Base-by-base conservation (phyloP, 2,888 invertebrate species). In the Notodonta ziczac region DNA sequence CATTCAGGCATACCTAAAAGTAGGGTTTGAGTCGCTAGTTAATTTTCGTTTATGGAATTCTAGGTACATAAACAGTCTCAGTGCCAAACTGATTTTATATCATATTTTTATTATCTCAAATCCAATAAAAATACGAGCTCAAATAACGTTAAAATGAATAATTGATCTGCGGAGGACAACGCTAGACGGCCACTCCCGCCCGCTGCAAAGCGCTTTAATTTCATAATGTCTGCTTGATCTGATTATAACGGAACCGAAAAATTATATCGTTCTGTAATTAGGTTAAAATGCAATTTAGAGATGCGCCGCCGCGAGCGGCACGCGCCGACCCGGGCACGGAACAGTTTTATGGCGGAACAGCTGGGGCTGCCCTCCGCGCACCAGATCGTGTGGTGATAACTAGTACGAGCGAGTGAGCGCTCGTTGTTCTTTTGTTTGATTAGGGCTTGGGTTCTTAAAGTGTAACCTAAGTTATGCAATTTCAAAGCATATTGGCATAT, bases 211-310 rank as follows among this genome's bases (percentile, higher is more conserved):
- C 60, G 80, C 73, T 87, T 85, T 93, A 93, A 93, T 91, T 90
- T 82, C 87, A 93, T 93, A 93, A 93, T 85, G 86, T 86, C 80
- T 79, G 74, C 80, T 79, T 91, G 90, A 93, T 93, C 89, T 88
- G 89, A 93, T 93, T 93, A 93, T 82, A 83, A 83, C 77, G 78
- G 91, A 86, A 91, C 90, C 92, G 91, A 93, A 93, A 93, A 93
- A 93, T 93, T 93, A 93, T 92, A 93, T 93, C 88, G 87, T 88
- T 83, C 78, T 65, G 78, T 93, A 93, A 93, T 93, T 92, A 89
- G 90, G 91, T 93, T 93, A 93, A 93, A 93, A 90, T 88, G 91
- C 92, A 93, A 93, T 93, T 93, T 88, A 87, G 93, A 87, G 87
- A 88, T 87, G 89, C 89, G 88, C 90, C 89, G 88, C 90, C 87